Evolutionary conservation across 2,888 invertebrate species (phyloP), one percentile per base, ranked within the genome.

Genomic region (Steromphala cineraria): DNA sequence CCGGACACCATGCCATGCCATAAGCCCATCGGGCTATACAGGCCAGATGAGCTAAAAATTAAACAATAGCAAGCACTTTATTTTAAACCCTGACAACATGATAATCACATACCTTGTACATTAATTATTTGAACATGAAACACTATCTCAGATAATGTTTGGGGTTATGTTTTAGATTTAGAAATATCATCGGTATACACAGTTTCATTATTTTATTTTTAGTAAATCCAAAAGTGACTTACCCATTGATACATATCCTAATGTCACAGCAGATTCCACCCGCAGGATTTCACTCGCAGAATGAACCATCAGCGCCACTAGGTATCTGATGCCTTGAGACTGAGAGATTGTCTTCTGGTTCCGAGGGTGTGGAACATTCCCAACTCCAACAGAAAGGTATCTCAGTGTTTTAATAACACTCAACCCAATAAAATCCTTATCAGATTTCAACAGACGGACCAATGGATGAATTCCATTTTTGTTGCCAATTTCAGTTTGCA

Each of bases 251-350:
- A 91, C 91, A 84, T 89, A 89, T 10, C 90, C 93, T 31, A 93
- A 85, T 1, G 93, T 90, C 75, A 91, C 86, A 3, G 93, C 93
- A 5, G 93, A 87, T 84, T 93, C 93, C 53, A 92, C 92, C 80
- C 92, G 92, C 62, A 93, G 90, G 55, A 89, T 83, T 82, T 92
- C 91, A 82, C 90, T 90, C 76, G 86, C 86, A 0, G 92, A 91
- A 83, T 92, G 90, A 5, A 91, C 89, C 92, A 93, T 91, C 77
- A 93, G 87, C 2, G 91, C 93, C 13, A 93, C 88, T 0, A 93
- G 87, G 67, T 91, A 90, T 80, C 89, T 89, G 55, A 93, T 88
- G 10, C 93, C 93, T 0, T 90, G 87, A 8, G 90, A 88, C 75
- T 90, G 89, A 13, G 89, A 87, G 17, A 93, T 89, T 13, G 89